Evolutionary conservation across 2,888 invertebrate species (phyloP), one percentile per base, ranked within the genome.

Genomic region (Xestobium rufovillosum): DNA sequence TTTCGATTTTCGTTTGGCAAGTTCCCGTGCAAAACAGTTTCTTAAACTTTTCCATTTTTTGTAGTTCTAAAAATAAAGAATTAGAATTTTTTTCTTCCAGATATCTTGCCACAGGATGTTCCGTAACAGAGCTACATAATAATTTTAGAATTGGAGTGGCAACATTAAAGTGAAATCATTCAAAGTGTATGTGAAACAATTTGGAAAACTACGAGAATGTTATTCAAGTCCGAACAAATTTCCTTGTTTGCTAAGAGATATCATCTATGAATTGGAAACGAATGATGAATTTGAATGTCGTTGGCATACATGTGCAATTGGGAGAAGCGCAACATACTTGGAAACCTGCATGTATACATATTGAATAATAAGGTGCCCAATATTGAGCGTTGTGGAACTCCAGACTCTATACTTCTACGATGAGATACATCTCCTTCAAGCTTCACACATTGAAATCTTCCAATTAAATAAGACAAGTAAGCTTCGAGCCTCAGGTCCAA

Each of bases 221-320:
- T n/a, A n/a, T 23, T n/a, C n/a, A 23, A 23, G 23, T 23, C 23
- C n/a, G 23, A 23, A n/a, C n/a, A 8, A n/a, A 23, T 23, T 23
- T 23, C 23, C n/a, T 23, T 8, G n/a, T n/a, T 23, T 23, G 23
- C 23, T 23, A 8, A 8, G 8, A 23, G n/a, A 23, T n/a, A n/a
- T n/a, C n/a, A 23, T 23, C 8, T 23, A n/a, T 8, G 23, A 23
- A 8, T 23, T n/a, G n/a, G 23, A 23, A n/a, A 23, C 8, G 23
- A 23, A n/a, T 23, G n/a, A 8, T 8, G 23, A 8, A 23, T 8
- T 23, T 23, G 23, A 23, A 8, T 23, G 23, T 23, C 23, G n/a
- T 23, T n/a, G 23, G 23, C 23, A 23, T 23, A 23, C 8, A 23
- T 8, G n/a, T 23, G 23, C 8, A 8, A 8, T n/a, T 23, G 8